A percentile compares a stretch with the other conserved stretches of the same genome.
Evolutionary conservation across 2,797 vertebrate species (phyloP).

Genomic region (Clarias platycephalus): DNA sequence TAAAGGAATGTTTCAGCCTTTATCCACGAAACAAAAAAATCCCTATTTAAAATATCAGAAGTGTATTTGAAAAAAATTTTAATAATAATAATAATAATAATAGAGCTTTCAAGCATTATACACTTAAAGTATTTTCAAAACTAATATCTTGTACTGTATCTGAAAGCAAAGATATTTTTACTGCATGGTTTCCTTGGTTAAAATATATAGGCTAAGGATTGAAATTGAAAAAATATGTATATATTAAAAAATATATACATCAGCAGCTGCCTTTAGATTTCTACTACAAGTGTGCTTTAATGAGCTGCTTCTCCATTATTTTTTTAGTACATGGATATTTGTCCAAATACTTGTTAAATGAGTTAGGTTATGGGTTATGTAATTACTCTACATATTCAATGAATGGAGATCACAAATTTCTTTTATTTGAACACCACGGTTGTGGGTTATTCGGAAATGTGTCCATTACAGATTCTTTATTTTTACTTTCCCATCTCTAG

Average conservation of each 20-base stretch:
- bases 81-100: no score
- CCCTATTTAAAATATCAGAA: neutral
- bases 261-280: neutral
- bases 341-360: neutral
- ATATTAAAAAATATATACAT: neutral
- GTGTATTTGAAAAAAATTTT: neutral
- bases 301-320: neutral
- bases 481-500: constrained; percentile 50
- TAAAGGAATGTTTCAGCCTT: neutral
- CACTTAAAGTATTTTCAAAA: neutral
- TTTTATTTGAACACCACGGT: neutral
- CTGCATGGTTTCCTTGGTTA: neutral
- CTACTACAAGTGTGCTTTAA: neutral
- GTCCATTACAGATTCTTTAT: neutral
- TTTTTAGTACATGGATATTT: neutral
- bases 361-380: no score
- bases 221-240: neutral
- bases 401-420: neutral
- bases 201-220: neutral
- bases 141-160: neutral
- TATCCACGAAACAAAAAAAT: neutral
- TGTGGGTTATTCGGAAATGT: neutral
- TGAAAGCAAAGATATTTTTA: neutral
- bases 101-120: neutral
- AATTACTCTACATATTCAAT: neutral